Conservation (phyloP, 2,113 vertebrate species). For the Puffinus mauretanicus region DNA sequence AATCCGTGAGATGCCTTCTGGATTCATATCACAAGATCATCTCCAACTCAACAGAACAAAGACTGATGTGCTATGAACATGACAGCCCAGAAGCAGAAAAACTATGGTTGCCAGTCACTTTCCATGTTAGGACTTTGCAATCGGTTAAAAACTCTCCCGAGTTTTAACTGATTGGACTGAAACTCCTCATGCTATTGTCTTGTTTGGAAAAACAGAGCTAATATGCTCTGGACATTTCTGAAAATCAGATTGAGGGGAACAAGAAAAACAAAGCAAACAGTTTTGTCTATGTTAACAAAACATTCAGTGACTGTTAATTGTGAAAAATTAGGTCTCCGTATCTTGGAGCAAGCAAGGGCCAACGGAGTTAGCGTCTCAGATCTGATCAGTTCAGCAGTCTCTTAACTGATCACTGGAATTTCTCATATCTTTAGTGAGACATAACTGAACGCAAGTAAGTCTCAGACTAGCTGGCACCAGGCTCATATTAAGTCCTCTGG, state of each 20-base stretch:
- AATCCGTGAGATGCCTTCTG: not conserved
- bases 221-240: not conserved
- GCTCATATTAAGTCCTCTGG: slow-evolving; percentile 41
- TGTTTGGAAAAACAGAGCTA: slow-evolving; percentile 17
- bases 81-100: not conserved
- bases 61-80: not conserved
- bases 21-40: not conserved
- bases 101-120: not conserved
- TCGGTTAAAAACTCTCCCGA: not conserved
- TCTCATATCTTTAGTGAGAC: slow-evolving; percentile 32
- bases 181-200: not conserved
- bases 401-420: slow-evolving; percentile 48
- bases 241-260: slow-evolving; percentile 26
- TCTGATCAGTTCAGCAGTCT: slow-evolving; percentile 41
- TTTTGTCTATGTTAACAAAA: slow-evolving; percentile 45
- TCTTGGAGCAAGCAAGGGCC: not conserved
- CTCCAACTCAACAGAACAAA: not conserved
- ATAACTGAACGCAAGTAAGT: slow-evolving; percentile 17
- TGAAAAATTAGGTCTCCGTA: not conserved
- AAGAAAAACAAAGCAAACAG: slow-evolving; percentile 30
- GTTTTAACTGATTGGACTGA: slow-evolving; percentile 23
- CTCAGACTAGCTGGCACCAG: slow-evolving; percentile 62
- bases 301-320: not conserved
- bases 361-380: slow-evolving; percentile 6
- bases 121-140: not conserved